Percentiles rank a stretch among this genome's conserved stretches.
Conservation (phyloP, 2,113 vertebrate genomes). For the Clinocottus analis region DNA sequence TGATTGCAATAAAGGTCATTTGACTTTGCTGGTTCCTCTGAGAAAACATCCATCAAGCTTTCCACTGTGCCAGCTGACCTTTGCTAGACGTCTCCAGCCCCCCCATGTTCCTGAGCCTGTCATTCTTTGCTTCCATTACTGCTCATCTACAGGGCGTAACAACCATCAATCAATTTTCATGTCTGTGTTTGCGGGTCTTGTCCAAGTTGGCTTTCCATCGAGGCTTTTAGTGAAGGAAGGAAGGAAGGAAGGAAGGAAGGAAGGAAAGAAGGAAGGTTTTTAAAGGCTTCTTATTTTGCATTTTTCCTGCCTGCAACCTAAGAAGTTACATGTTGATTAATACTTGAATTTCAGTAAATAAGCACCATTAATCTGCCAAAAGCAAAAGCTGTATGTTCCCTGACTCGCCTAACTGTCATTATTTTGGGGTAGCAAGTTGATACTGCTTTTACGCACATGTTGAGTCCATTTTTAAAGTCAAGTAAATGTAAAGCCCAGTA, state of each 20-base stretch:
- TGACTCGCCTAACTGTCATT: constrained; percentile 23
- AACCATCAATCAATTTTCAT: constrained; percentile 67
- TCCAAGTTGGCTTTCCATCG: constrained; percentile 36
- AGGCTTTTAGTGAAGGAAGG: constrained; percentile 38
- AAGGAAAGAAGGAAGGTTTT: background rate
- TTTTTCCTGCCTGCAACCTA: constrained; percentile 2
- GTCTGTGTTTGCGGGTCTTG: constrained; percentile 9
- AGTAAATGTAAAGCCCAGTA: constrained; percentile 5
- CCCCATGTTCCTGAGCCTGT: constrained; percentile 18
- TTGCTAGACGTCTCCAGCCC: constrained; percentile 41
- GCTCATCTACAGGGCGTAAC: constrained; percentile 60
- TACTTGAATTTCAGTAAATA: constrained; percentile 34
- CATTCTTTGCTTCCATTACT: constrained; percentile 62
- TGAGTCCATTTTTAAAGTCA: constrained; percentile 25
- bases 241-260: background rate
- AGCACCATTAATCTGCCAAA: constrained; percentile 45
- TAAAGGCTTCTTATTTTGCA: background rate
- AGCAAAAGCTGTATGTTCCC: constrained; percentile 31
- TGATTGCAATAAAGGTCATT: constrained; percentile 70
- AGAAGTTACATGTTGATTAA: constrained; percentile 47
- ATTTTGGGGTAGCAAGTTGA: constrained; percentile 33
- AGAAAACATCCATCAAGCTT: constrained; percentile 69
- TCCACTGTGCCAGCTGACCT: constrained; percentile 65
- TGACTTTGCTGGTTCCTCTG: constrained; percentile 47
- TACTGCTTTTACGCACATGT: no score